Conservation (phyloP, 2,888 invertebrate species). For the Heliconius sara region DNA sequence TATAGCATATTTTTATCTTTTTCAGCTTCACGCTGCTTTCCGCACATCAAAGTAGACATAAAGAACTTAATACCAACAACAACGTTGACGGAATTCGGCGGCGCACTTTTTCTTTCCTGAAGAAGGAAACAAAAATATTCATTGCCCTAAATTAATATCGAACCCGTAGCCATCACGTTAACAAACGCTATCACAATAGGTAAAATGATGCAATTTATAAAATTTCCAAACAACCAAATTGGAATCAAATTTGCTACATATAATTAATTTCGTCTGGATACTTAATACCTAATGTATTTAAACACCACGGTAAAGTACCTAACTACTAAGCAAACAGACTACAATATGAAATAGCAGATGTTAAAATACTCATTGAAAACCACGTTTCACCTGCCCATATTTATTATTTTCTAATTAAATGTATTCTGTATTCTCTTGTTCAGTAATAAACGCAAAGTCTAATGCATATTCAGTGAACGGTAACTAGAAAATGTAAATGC, state of each 20-base stretch:
- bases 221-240: too few relatives aligned
- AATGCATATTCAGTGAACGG: conserved; percentile 50
- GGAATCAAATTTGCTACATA: too few relatives aligned
- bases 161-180: too few relatives aligned
- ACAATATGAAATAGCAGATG: conserved; percentile 4
- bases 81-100: background rate
- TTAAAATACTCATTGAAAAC: conserved; percentile 8
- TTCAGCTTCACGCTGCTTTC: background rate
- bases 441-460: conserved; percentile 43
- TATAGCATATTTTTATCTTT: background rate
- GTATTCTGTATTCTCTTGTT: conserved; percentile 35
- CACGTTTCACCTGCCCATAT: conserved; percentile 21
- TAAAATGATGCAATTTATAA: too few relatives aligned
- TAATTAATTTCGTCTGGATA: too few relatives aligned
- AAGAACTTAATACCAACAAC: background rate
- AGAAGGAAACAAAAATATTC: too few relatives aligned
- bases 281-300: background rate
- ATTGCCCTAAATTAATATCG: too few relatives aligned
- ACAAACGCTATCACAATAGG: too few relatives aligned
- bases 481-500: conserved; percentile 48
- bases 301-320: background rate
- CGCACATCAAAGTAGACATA: background rate
- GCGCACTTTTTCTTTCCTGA: too few relatives aligned
- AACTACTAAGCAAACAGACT: background rate
- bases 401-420: conserved; percentile 45